phyloP scores from a whole-genome alignment of 2,888 invertebrate genomes.

The Cephus nigrinus region DNA sequence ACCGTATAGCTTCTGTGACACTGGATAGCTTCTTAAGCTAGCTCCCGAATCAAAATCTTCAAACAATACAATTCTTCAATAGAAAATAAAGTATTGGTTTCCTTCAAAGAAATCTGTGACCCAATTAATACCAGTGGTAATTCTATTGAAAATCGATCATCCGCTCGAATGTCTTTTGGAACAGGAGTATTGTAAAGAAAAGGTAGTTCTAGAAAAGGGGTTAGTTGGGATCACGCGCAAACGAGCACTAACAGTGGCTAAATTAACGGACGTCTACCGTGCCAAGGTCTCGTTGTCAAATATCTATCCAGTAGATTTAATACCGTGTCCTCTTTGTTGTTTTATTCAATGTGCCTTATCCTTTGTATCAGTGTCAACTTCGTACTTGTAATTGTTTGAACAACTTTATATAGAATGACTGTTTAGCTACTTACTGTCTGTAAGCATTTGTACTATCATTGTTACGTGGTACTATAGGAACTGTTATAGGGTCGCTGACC shows the following conservation, averaged over 20 bases:
- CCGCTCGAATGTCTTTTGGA: background rate
- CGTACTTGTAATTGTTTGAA: background rate
- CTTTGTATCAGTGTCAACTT: background rate
- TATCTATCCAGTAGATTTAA: background rate
- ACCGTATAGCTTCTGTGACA: too few relatives aligned
- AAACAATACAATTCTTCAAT: background rate
- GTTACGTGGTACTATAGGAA: background rate
- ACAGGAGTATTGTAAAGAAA: background rate
- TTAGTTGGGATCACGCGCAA: background rate
- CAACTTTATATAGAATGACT: background rate
- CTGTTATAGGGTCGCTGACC: slow-evolving; percentile 2
- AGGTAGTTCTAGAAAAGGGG: background rate
- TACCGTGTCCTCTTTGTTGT: background rate
- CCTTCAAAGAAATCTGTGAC: background rate
- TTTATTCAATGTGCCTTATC: background rate
- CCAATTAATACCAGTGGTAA: background rate
- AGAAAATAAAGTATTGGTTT: background rate
- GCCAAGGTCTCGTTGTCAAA: background rate
- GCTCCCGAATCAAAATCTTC: background rate
- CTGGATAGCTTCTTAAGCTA: too few relatives aligned
- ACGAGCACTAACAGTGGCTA: background rate
- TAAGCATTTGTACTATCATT: background rate
- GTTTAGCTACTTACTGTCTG: background rate
- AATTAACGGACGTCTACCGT: background rate
- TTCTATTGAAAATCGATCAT: background rate